phyloP scores from a whole-genome alignment of 2,797 vertebrate genomes.

The Parauchenoglanis punctatus region DNA sequence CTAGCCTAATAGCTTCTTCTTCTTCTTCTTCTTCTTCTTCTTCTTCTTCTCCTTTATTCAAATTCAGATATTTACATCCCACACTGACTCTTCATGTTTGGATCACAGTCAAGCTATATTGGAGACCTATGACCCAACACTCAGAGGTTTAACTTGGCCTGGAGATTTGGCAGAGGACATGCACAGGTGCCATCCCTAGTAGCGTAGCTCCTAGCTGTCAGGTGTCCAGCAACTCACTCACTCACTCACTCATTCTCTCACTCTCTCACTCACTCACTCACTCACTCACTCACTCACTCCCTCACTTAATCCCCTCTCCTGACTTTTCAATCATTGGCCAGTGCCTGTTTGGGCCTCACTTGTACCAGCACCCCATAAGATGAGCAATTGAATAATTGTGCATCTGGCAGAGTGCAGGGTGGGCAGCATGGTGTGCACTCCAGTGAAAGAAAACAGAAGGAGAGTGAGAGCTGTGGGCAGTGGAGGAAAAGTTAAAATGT shows the following conservation, averaged over 20 bases:
- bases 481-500: background rate
- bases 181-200: background rate
- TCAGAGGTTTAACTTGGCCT: conserved; percentile 20
- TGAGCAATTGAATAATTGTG: conserved; percentile 76
- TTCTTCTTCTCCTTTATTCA: conserved; percentile 11
- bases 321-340: conserved; percentile 51
- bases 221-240: conserved; percentile 56
- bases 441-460: conserved; percentile 17
- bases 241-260: conserved; percentile 38
- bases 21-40: conserved; percentile 5
- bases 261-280: background rate
- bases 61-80: conserved; percentile 17
- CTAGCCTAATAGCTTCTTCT: conserved; percentile 46
- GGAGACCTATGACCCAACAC: background rate
- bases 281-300: background rate
- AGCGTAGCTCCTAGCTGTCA: conserved; percentile 67
- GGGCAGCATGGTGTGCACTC: background rate
- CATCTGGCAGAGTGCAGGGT: conserved; percentile 68
- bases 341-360: conserved; percentile 51
- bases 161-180: conserved; percentile 15
- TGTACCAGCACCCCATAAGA: conserved; percentile 71
- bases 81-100: conserved; percentile 14
- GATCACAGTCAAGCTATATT: background rate
- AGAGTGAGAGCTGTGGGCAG: conserved; percentile 18
- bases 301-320: background rate